These are phyloP conservation scores for Melanotus villosus DNA, from an alignment of 2,888 invertebrate genomes.

Conservation along the genomic window DNA sequence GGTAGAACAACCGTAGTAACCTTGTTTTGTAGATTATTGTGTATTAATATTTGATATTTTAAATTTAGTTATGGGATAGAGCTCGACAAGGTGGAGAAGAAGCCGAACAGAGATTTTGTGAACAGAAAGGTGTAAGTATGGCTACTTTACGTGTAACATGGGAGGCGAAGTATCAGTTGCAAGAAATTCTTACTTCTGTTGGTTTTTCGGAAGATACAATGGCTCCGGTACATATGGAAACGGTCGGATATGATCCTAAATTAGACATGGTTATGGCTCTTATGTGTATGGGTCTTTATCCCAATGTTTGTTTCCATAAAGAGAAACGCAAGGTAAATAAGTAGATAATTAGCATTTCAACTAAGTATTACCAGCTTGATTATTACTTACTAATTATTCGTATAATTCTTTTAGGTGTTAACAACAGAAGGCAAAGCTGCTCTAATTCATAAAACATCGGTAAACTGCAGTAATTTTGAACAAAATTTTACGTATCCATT, in stretches of 20 bases:
- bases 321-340: conserved; percentile 88
- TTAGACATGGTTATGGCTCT: conserved; percentile 89
- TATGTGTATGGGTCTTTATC: conserved; percentile 93
- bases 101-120: conserved; percentile 89
- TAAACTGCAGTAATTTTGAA: conserved; percentile 90
- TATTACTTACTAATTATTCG: too few relatives aligned
- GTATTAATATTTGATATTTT: background rate
- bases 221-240: conserved; percentile 81
- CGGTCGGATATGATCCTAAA: conserved; percentile 81
- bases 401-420: conserved; percentile 81
- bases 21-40: background rate
- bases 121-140: conserved; percentile 89
- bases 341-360: background rate
- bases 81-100: conserved; percentile 79
- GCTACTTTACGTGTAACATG: conserved; percentile 92
- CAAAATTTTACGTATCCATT: conserved; percentile 93
- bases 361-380: too few relatives aligned
- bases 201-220: conserved; percentile 95
- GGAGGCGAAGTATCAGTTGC: conserved; percentile 86
- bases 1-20: background rate
- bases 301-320: conserved; percentile 96
- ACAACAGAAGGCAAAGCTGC: conserved; percentile 97
- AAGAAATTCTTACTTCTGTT: conserved; percentile 74
- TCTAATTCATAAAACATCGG: conserved; percentile 96
- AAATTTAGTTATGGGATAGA: conserved; percentile 77